Base-by-base conservation (phyloP, 37 sponge, comb jelly and placozoan species). In the Cliona cf. orientalis region DNA sequence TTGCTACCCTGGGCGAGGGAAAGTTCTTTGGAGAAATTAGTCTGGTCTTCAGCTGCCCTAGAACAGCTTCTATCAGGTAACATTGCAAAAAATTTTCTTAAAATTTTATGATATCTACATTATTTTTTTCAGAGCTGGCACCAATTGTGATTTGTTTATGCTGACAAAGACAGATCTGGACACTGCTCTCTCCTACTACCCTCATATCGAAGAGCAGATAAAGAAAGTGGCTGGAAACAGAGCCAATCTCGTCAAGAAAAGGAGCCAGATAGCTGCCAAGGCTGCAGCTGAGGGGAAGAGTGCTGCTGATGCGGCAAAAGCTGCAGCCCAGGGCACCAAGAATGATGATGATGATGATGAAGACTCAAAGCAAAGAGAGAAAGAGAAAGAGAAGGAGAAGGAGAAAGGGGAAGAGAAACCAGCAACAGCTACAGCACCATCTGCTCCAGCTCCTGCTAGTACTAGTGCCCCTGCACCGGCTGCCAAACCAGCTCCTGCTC, bases 1-100 rank as follows among this genome's bases (percentile, higher is more conserved):
- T 88, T 75, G 81, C 85, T 56, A 76, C 82, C 2, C 64, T 93
- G 82, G 37, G 29, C 4, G 86, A 93, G 64, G 93, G 93, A 58
- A 69, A 93, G 63, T 93, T 93, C 74, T 93, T 93, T 81, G 93
- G 93, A 1, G 93, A 93, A 37, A 93, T 88, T 73, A 85, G 89
- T 44, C 71, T 88, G 19, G 56, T 93, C 36, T 88, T 71, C 58
- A 66, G 72, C 58, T 71, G 76, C 35, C 86, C 89, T 25, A 76
- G 86, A 38, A 88, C 86, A 19, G 83, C 89, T 26, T 93, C 93
- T 40, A 76, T 91, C 46, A 85, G 88, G 88, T 87, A 26, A 1
- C 12, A 6, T 61, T n/a, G 28, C 5, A 61, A 5, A n/a, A 25
- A 25, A n/a, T 26, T 6, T 28, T 61, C 6, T 61, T 61, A n/a